Percentiles rank a stretch among this genome's conserved stretches.
These are phyloP conservation scores for Caenorhabditis sinica DNA, from an alignment of 2,888 invertebrate genomes.

Conservation along the genomic window DNA sequence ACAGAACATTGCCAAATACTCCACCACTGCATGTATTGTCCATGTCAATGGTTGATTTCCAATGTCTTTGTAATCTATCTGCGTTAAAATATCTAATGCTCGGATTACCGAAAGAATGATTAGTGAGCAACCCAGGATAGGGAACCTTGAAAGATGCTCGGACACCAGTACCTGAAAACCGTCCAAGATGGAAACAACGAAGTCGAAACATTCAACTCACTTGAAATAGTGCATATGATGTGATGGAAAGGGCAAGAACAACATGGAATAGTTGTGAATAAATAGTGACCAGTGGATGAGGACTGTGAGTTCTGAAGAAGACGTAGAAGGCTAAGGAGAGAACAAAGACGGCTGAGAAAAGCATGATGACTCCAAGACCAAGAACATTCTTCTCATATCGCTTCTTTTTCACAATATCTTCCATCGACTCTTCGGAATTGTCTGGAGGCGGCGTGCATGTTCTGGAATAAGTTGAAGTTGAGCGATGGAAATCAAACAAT, in stretches of 20 bases:
- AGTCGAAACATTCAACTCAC: background rate
- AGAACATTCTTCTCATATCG: constrained; percentile 39
- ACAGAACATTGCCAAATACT: constrained; percentile 57
- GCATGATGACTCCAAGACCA: constrained; percentile 45
- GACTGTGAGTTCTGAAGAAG: constrained; percentile 46
- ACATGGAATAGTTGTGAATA: constrained; percentile 63
- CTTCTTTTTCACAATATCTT: constrained; percentile 23
- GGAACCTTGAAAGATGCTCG: constrained; percentile 45
- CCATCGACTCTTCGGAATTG: constrained; percentile 34
- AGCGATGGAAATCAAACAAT: background rate
- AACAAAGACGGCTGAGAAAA: constrained; percentile 46
- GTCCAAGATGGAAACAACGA: no score
- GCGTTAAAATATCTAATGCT: constrained; percentile 59
- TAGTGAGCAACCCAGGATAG: constrained; percentile 42
- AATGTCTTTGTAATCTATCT: constrained; percentile 63
- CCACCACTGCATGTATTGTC: constrained; percentile 62
- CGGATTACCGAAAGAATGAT: constrained; percentile 48
- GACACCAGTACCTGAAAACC: constrained; percentile 56
- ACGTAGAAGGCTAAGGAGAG: constrained; percentile 47
- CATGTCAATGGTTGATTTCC: constrained; percentile 59
- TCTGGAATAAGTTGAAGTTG: constrained; percentile 2
- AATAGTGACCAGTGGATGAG: constrained; percentile 63
- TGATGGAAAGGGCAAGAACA: constrained; percentile 61
- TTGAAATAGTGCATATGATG: constrained; percentile 60
- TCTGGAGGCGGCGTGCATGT: constrained; percentile 42